A percentile compares a stretch with the other conserved stretches of the same genome.
Evolutionary conservation across 2,113 vertebrate genomes (phyloP).

Genomic region (Nothocercus nigrocapillus): DNA sequence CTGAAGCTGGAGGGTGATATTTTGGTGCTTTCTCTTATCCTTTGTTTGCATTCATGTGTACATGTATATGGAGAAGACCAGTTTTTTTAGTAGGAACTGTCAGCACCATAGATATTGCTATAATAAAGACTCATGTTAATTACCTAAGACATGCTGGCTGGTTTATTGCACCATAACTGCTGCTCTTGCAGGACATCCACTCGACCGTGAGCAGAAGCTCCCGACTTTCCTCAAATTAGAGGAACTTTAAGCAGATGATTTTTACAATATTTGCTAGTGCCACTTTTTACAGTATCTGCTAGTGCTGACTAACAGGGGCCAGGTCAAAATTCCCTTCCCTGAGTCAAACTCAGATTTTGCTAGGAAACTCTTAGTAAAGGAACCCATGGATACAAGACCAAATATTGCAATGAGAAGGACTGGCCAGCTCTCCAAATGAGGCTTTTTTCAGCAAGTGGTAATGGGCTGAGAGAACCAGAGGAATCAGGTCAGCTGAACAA

Average conservation of each 20-base stretch:
- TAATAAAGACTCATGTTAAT: not conserved
- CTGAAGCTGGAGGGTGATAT: not conserved
- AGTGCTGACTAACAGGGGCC: not conserved
- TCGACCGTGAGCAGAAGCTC: not conserved
- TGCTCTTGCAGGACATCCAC: slow-evolving; percentile 51
- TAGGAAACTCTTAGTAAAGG: not conserved
- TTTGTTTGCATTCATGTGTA: not conserved
- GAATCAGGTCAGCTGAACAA: slow-evolving; percentile 52
- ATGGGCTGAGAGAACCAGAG: slow-evolving; percentile 4
- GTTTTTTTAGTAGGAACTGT: not conserved
- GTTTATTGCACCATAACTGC: slow-evolving; percentile 26
- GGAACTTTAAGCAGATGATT: not conserved
- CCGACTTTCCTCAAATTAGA: slow-evolving; percentile 24
- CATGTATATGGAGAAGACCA: not conserved
- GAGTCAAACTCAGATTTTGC: not conserved
- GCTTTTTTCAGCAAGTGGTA: slow-evolving; percentile 41
- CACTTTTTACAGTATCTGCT: not conserved
- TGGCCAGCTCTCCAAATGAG: not conserved
- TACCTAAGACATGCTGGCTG: slow-evolving; percentile 26
- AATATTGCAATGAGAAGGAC: not conserved
- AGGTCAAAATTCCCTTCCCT: not conserved
- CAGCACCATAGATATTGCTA: not conserved
- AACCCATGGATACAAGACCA: not conserved
- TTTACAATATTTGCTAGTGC: not conserved
- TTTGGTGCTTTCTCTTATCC: not conserved